Percentiles rank a stretch among this genome's conserved stretches.
Conservation (phyloP, 2,797 vertebrate species). For the Antennarius maculatus region DNA sequence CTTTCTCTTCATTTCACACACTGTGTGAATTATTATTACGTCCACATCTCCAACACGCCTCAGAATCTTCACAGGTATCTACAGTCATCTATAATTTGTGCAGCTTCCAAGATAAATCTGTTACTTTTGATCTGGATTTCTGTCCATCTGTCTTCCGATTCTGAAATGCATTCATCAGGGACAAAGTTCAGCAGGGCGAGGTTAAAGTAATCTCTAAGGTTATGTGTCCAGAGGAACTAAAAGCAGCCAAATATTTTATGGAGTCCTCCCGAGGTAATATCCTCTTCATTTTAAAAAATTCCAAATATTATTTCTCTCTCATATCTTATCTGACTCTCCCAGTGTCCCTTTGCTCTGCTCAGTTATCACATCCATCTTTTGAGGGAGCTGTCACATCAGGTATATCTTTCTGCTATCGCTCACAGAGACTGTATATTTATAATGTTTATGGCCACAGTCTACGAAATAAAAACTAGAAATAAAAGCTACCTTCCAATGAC, state of each 20-base stretch:
- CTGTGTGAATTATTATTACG: slow-evolving; percentile 42
- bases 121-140: slow-evolving; percentile 47
- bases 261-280: slow-evolving; percentile 28
- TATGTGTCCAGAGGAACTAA: slow-evolving; percentile 36
- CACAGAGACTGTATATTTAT: not conserved
- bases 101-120: slow-evolving; percentile 55
- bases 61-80: slow-evolving; percentile 42
- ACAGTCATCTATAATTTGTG: slow-evolving; percentile 40
- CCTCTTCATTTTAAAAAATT: slow-evolving; percentile 46
- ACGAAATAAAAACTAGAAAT: too few relatives aligned
- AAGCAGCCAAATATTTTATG: slow-evolving; percentile 18
- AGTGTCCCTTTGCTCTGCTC: slow-evolving; percentile 14
- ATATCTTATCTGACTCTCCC: slow-evolving; percentile 24
- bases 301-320: slow-evolving; percentile 20
- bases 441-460: too few relatives aligned
- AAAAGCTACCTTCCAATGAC: too few relatives aligned
- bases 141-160: slow-evolving; percentile 37
- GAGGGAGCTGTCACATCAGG: slow-evolving; percentile 21
- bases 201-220: slow-evolving; percentile 58
- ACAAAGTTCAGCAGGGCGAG: slow-evolving; percentile 38
- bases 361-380: slow-evolving; percentile 26
- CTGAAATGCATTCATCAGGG: slow-evolving; percentile 53
- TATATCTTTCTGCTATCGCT: not conserved
- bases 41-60: slow-evolving; percentile 25
- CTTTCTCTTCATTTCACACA: slow-evolving; percentile 22